Evolutionary conservation across 1,140 invertebrate species (phyloP), one percentile per base, ranked within the genome.

Genomic region (Eciton burchellii): DNA sequence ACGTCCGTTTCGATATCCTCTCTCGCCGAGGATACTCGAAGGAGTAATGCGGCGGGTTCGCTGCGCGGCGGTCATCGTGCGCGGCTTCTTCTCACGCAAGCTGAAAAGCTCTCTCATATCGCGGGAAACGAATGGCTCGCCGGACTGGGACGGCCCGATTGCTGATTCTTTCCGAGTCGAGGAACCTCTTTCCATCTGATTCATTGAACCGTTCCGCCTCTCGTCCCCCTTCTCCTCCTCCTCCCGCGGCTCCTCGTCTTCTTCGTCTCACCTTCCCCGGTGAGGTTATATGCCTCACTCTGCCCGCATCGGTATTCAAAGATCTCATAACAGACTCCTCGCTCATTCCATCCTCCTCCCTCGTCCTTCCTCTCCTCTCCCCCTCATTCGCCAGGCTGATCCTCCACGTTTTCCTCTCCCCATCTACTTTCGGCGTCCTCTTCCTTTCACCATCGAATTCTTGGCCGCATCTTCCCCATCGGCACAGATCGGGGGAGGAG

Each of bases 291-390:
- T 82, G 57, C 43, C 57, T 82, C 24, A 65, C 70, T 76, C 82
- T 54, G 56, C 16, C 62, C 24, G 85, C 70, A 82, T 82, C 65
- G 84, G 83, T 86, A 90, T 90, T 90, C 86, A 90, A 89, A 90
- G 88, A 89, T 73, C 87, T 89, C 87, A 86, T 89, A 89, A 89
- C 84, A 82, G 87, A 89, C 73, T 87, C 59, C 71, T 88, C 81
- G 73, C 71, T 89, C 84, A 74, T 88, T 88, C 81, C 82, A 76
- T 81, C 84, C 62, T 68, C 82, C 83, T 57, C 45, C 68, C 47
- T 26, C 12, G 16, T 47, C 49, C 47, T 47, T 26, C 45, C 65
- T 47, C 60, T n/a, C 59, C 47, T 47, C 41, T 57, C 65, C 47
- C 60, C 19, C 66, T 6, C 16, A 35, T 26, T 26, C 54, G 11